Evolutionary conservation across 23 tunicate genomes (phyloP).

Genomic region (Styela plicata): DNA sequence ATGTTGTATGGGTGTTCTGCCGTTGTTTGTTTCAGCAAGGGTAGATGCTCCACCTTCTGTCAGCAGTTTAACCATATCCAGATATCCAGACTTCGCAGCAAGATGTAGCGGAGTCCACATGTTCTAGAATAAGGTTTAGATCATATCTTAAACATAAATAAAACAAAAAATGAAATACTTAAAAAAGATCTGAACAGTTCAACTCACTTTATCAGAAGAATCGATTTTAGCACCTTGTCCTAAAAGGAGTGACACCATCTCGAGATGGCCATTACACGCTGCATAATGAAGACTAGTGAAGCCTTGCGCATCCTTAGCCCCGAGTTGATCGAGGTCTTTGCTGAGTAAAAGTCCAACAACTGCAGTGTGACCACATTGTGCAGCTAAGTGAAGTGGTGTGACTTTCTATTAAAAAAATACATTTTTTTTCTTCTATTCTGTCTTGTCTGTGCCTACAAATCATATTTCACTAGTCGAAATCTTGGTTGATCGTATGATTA

Average conservation of each 20-base stretch:
- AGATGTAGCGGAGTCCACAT: slow-evolving; percentile 75
- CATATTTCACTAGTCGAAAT: no score
- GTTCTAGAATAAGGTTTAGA: slow-evolving; percentile 30
- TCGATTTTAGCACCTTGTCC: slow-evolving; percentile 83
- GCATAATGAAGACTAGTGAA: slow-evolving; percentile 86
- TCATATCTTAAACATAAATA: no score
- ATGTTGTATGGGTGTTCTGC: slow-evolving; percentile 59
- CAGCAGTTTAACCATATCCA: slow-evolving; percentile 74
- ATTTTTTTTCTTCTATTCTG: background rate
- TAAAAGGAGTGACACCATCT: slow-evolving; percentile 76
- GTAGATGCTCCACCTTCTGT: slow-evolving; percentile 77
- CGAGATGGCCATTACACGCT: slow-evolving; percentile 72
- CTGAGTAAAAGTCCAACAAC: slow-evolving; percentile 81
- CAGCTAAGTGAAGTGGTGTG: slow-evolving; percentile 85
- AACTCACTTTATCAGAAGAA: slow-evolving; percentile 54
- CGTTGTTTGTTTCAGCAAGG: slow-evolving; percentile 43
- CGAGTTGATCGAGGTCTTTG: slow-evolving; percentile 72
- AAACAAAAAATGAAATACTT: no score
- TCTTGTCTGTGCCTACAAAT: no score
- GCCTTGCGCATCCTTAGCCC: slow-evolving; percentile 48
- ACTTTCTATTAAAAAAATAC: slow-evolving; percentile 44
- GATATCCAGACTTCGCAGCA: slow-evolving; percentile 80
- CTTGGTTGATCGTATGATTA: no score
- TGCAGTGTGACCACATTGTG: slow-evolving; percentile 72
- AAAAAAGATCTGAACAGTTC: no score